Evolutionary conservation across 1,140 invertebrate genomes (phyloP), one percentile per base, ranked within the genome.

Genomic region (Fopius arisanus): DNA sequence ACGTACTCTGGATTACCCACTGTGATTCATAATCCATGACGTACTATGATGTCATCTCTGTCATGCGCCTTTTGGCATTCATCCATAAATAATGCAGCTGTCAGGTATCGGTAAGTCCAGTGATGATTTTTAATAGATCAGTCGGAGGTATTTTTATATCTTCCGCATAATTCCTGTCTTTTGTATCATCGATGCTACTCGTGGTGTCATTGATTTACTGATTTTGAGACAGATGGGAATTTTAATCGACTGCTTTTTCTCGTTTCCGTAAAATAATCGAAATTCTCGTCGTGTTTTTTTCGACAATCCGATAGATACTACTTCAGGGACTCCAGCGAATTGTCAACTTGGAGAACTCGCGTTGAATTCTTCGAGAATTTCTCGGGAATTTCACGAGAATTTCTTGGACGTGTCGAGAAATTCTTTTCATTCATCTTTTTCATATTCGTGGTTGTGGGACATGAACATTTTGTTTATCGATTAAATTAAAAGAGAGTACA

Each of bases 11-110:
- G 65, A 68, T 72, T 70, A 72, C 29, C 51, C 59, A 41, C 51
- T 70, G 54, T 76, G 75, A 76, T 76, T 74, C 75, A 76, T 70
- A 76, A 74, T 73, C 72, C 66, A 74, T 76, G 77, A 76, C 77
- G 77, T 78, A 70, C 19, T 73, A 72, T 75, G 72, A 78, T 78
- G 74, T 76, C 75, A 78, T 74, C 70, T 43, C 41, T n/a, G 48
- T 73, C 23, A 41, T 68, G 73, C 71, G 37, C 23, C 41, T 31
- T 59, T 59, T 26, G 54, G 26, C 21, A 54, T 75, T 40, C 63
- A 40, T 14, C n/a, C 41, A 70, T 74, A 31, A 43, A 63, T 63
- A 68, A 63, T 63, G 51, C 37, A 68, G 5, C 23, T 28, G 21
- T 59, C 54, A 59, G 10, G 10, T 26, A 26, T 1, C 54, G 3